Conservation (phyloP, 2,888 invertebrate species). For the Rhorus exstirpatorius region DNA sequence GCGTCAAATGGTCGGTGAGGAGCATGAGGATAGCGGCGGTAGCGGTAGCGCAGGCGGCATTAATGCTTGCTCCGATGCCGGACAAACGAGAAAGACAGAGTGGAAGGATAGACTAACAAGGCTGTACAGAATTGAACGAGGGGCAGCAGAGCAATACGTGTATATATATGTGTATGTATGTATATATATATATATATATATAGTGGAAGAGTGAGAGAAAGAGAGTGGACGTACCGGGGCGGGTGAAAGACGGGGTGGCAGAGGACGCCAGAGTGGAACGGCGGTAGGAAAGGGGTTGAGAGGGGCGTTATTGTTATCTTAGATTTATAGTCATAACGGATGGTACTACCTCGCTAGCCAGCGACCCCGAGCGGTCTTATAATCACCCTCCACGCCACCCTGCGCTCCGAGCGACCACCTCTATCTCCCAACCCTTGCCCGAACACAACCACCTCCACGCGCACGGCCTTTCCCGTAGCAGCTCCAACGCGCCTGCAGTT, state of each 20-base stretch:
- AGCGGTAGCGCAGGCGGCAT: slow-evolving; percentile 77
- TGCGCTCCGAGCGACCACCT: slow-evolving; percentile 74
- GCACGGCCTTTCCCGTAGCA: slow-evolving; percentile 76
- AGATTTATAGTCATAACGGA: slow-evolving; percentile 86
- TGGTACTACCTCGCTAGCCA: slow-evolving; percentile 85
- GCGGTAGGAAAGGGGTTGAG: slow-evolving; percentile 75
- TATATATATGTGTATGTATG: neutral
- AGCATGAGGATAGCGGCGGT: slow-evolving; percentile 69
- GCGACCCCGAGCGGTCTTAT: slow-evolving; percentile 86
- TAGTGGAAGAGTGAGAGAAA: slow-evolving; percentile 60
- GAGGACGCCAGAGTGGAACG: slow-evolving; percentile 67
- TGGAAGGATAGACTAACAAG: slow-evolving; percentile 53
- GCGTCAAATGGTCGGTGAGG: slow-evolving; percentile 81
- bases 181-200: slow-evolving; percentile 33
- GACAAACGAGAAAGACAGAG: slow-evolving; percentile 70
- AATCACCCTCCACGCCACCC: slow-evolving; percentile 84
- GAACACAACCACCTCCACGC: slow-evolving; percentile 75
- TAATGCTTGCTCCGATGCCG: slow-evolving; percentile 80
- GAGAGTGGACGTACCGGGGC: slow-evolving; percentile 37
- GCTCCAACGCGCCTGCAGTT: slow-evolving; percentile 84
- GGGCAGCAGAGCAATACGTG: slow-evolving; percentile 23
- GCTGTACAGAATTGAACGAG: slow-evolving; percentile 58
- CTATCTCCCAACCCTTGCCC: slow-evolving; percentile 71
- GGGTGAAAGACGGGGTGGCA: slow-evolving; percentile 52
- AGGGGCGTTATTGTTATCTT: slow-evolving; percentile 86